These are phyloP conservation scores for Pherbina coryleti DNA, from an alignment of 2,888 invertebrate genomes.

Conservation along the genomic window DNA sequence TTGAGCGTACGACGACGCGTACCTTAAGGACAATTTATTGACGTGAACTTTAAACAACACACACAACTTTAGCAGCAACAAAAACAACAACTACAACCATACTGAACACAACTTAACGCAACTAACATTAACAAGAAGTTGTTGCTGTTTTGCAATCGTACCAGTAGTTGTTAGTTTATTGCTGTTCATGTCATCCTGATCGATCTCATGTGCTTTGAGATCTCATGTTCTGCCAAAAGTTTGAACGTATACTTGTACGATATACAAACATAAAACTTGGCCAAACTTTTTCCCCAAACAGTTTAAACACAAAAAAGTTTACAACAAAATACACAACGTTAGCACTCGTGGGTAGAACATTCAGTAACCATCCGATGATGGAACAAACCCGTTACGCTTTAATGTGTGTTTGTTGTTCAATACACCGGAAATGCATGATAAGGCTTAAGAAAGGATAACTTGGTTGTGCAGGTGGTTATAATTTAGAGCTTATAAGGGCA, in stretches of 20 bases:
- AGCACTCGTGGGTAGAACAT: neutral
- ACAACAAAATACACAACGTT: neutral
- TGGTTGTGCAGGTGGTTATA: neutral
- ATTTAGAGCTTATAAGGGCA: neutral
- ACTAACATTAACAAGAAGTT: neutral
- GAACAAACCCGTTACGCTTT: neutral
- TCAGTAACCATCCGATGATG: too few relatives aligned
- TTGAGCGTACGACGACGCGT: neutral
- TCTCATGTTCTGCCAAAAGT: neutral
- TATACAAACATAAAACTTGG: conserved; percentile 5
- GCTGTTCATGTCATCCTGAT: neutral
- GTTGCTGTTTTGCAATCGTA: neutral
- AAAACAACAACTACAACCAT: neutral
- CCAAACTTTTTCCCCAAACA: conserved; percentile 19
- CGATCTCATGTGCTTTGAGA: neutral
- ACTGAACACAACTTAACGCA: neutral
- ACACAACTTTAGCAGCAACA: too few relatives aligned
- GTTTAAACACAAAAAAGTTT: conserved; percentile 13
- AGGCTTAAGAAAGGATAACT: conserved; percentile 31
- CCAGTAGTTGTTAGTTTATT: neutral
- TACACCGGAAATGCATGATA: conserved; percentile 59
- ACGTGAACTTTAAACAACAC: neutral
- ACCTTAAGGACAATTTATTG: conserved; percentile 7
- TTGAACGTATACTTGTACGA: neutral
- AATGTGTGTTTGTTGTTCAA: conserved; percentile 41